Conservation (phyloP, 2,888 invertebrate genomes). For the Dioctria linearis region DNA sequence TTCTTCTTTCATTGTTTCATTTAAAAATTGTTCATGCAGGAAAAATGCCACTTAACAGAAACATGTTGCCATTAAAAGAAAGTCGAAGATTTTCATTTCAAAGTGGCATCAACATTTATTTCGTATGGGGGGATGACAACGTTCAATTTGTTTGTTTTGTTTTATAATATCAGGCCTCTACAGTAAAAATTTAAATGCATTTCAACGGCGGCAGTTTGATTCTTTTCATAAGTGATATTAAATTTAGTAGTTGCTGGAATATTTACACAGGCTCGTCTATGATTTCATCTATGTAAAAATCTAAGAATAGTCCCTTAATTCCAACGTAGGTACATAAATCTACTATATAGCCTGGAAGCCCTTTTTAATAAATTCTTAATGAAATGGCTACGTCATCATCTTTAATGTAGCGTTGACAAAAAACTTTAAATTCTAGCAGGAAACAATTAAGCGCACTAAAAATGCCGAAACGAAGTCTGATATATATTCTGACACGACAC, state of each 20-base stretch:
- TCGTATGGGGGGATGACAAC: slow-evolving; percentile 28
- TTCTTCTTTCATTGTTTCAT: not conserved
- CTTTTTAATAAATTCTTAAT: slow-evolving; percentile 3
- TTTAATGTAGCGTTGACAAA: slow-evolving; percentile 35
- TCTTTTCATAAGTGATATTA: slow-evolving; percentile 24
- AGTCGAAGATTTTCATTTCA: not conserved
- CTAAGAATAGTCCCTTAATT: slow-evolving; percentile 22
- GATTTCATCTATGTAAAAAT: not conserved
- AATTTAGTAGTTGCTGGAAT: slow-evolving; percentile 2
- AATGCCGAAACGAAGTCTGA: not conserved
- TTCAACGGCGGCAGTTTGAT: not conserved
- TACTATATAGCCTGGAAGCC: not conserved
- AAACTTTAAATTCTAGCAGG: slow-evolving; percentile 15
- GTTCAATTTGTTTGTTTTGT: not conserved
- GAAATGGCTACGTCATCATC: not conserved
- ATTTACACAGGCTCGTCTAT: not conserved
- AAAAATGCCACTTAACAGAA: not conserved
- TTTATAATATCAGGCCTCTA: not conserved
- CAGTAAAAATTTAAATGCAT: not conserved
- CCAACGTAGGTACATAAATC: not conserved
- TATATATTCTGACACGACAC: too few relatives aligned
- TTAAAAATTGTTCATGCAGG: not conserved
- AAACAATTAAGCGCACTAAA: not conserved
- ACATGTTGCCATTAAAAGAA: slow-evolving; percentile 22
- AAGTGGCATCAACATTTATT: not conserved